Evolutionary conservation across 2,797 vertebrate genomes (phyloP), one percentile per base, ranked within the genome.

Genomic region (Mus minutoides): DNA sequence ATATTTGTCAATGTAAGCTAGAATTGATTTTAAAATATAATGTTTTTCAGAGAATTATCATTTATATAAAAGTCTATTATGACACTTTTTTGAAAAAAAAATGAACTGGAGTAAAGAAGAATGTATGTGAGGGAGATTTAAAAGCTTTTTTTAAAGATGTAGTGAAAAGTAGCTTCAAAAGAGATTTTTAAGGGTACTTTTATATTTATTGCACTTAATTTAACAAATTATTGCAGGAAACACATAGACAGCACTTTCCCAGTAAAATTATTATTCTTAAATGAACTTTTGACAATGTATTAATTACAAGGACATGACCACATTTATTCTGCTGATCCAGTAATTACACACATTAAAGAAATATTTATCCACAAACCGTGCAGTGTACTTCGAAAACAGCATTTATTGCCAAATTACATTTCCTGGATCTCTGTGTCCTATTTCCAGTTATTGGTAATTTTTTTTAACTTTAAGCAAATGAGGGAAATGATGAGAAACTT

Each of bases 231-330:
- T 98, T 46, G 19, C 96, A 97, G 91, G 96, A 98, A 98, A 97
- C 96, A 98, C 98, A 98, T 34, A 98, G 98, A 97, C 98, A 98
- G 98, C 98, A 98, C 98, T 98, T 98, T 98, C 96, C 46, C 97
- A 96, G 97, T 98, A 98, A 98, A 99, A 98, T 98, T 98, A 99
- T 99, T 99, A 98, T 98, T 98, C 98, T 98, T 98, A 99, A 98
- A 99, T 98, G 98, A 99, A 99, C 98, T 98, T 99, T 98, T 99
- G 98, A 98, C 98, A 99, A 99, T 98, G 97, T 98, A 98, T 98
- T 99, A 99, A 99, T 99, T 99, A 98, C 98, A 98, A 98, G 98
- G 98, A 98, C 98, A 98, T 98, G 98, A 98, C 98, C 98, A 98
- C 98, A 98, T 98, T 98, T 98, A 99, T 98, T 98, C 98, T 98